Percentiles rank a stretch among this genome's conserved stretches.
These are phyloP conservation scores for Neodon shergylaensis DNA, from an alignment of 2,113 vertebrate species.

Conservation along the genomic window DNA sequence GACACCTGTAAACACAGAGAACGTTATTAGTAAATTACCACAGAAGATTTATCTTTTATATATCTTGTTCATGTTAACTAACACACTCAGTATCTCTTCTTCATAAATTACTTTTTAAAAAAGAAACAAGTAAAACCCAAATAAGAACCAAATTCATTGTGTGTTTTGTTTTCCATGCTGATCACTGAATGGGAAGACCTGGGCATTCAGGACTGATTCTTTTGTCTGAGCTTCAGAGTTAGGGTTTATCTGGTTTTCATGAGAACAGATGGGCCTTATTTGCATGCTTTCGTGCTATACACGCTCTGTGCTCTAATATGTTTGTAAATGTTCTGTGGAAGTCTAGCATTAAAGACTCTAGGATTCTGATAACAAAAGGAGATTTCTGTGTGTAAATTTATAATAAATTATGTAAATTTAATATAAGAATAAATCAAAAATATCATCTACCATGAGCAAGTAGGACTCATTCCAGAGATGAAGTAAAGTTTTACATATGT, in stretches of 20 bases:
- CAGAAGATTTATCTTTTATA: rapidly evolving
- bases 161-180: not conserved
- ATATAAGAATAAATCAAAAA: too few relatives aligned
- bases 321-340: too few relatives aligned
- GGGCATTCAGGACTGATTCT: not conserved
- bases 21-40: not conserved
- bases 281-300: not conserved
- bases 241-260: not conserved
- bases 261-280: not conserved
- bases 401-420: too few relatives aligned
- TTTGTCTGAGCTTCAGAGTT: not conserved
- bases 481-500: too few relatives aligned
- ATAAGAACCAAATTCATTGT: not conserved
- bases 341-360: too few relatives aligned
- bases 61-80: not conserved
- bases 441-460: too few relatives aligned
- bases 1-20: not conserved
- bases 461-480: too few relatives aligned
- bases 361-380: too few relatives aligned
- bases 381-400: too few relatives aligned
- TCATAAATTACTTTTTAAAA: not conserved
- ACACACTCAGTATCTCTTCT: not conserved
- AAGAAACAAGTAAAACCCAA: not conserved
- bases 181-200: not conserved
- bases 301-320: not conserved